phyloP scores from a whole-genome alignment of 1,140 invertebrate species.

The Delia radicum region DNA sequence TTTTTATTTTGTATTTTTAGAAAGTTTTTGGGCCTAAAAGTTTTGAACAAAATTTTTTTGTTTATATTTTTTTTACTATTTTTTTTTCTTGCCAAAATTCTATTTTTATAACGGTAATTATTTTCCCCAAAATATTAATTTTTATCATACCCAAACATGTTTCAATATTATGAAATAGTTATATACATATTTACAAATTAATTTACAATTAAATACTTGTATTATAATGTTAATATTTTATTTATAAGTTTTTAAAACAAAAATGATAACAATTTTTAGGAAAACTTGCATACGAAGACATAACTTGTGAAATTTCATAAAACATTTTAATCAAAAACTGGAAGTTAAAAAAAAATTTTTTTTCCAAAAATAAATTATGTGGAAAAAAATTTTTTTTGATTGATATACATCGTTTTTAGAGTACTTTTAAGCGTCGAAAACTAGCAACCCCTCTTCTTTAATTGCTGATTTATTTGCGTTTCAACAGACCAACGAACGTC shows the following conservation, averaged over 20 bases:
- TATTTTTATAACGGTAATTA: constrained; percentile 14
- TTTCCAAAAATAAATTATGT: too few species aligned
- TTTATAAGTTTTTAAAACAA: neutral
- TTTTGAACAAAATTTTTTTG: constrained; percentile 20
- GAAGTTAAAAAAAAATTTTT: too few species aligned
- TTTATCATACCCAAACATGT: neutral
- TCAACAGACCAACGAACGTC: too few species aligned
- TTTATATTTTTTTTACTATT: neutral
- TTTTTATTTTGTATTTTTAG: neutral
- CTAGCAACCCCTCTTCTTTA: too few species aligned
- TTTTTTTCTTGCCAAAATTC: neutral
- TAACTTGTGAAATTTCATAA: too few species aligned
- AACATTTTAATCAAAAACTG: too few species aligned
- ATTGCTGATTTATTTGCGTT: too few species aligned
- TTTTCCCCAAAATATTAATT: neutral
- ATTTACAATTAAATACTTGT: neutral
- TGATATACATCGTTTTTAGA: too few species aligned
- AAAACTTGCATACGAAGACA: too few species aligned
- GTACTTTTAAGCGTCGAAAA: too few species aligned
- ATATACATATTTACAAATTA: constrained; percentile 8
- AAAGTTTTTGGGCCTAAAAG: constrained; percentile 9
- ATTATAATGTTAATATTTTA: neutral
- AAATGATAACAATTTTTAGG: neutral
- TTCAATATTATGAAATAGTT: neutral
- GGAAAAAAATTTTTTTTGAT: too few species aligned